Base-by-base conservation (phyloP, 2,888 invertebrate genomes). In the Tetramorium bicarinatum region DNA sequence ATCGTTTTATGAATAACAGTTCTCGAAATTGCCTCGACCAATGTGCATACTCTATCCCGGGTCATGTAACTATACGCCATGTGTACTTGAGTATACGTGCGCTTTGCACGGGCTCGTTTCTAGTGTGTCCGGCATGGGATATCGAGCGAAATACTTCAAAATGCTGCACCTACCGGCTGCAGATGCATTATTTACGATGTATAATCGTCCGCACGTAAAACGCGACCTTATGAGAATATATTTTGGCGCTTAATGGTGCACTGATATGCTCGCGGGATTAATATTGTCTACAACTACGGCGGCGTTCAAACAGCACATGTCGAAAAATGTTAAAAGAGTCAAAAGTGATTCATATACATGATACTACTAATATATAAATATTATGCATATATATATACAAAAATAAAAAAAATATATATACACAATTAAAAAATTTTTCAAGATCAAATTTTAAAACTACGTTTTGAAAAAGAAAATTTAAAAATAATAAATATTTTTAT, bases 1-100 rank as follows among this genome's bases (percentile, higher is more conserved):
- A 91, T 91, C 89, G 83, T 89, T 91, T 88, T 88, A 86, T 87
- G 92, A 90, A 91, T 90, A 92, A 91, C 91, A 91, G 85, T 93
- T 91, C 90, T 89, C 86, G 89, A 93, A 92, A 92, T 89, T 91
- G 87, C 75, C 85, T 87, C 86, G 82, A 86, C 87, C 86, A 80
- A 71, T 82, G 61, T 81, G 72, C 86, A 88, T 84, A 88, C 69
- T 49, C 49, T 79, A 67, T 74, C n/a, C 66, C 66, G 79, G 66
- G 47, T 54, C 69, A 38, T 64, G 80, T 71, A 74, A 85, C 85
- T 66, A 41, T 80, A 64, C 85, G 72, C 82, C 69, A 54, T 41
- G 75, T 66, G 76, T 69, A 61, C 59, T 56, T 54, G 66, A 85
- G 82, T 75, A 86, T 84, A 82, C 85, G 77, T 85, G 87, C 87